Conservation (phyloP, 2,888 invertebrate genomes). For the Capitulum mitella region DNA sequence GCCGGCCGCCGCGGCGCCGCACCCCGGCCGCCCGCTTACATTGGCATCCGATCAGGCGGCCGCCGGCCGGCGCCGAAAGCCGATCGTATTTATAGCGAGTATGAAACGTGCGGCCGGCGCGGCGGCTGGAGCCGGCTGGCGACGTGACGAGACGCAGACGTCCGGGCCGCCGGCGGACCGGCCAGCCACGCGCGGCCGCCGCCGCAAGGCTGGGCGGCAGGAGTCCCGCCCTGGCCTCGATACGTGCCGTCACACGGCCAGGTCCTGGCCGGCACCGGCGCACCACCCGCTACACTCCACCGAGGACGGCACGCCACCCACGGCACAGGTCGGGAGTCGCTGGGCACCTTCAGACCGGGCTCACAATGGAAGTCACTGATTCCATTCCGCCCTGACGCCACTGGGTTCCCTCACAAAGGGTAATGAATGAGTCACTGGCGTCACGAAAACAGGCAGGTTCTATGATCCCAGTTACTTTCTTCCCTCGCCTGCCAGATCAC, state of each 20-base stretch:
- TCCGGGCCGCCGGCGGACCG: background rate
- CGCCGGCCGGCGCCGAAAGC: background rate
- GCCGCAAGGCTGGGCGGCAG: background rate
- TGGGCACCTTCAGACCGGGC: too few relatives aligned
- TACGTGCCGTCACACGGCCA: background rate
- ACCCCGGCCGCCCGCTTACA: background rate
- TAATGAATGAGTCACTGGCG: too few relatives aligned
- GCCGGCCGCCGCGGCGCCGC: background rate
- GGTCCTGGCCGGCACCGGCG: too few relatives aligned
- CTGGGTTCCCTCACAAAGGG: too few relatives aligned
- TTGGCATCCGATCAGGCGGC: conserved; percentile 12
- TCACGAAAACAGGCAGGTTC: too few relatives aligned
- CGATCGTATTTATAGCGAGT: conserved; percentile 14
- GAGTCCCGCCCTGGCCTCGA: background rate
- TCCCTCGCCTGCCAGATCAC: too few relatives aligned
- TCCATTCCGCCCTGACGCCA: too few relatives aligned
- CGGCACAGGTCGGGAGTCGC: too few relatives aligned
- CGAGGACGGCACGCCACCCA: too few relatives aligned
- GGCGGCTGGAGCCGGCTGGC: background rate
- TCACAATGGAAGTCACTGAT: too few relatives aligned
- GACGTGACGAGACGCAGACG: background rate
- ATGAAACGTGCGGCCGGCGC: background rate
- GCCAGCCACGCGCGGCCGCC: background rate
- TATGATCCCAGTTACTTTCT: too few relatives aligned
- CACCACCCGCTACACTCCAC: background rate